phyloP scores from a whole-genome alignment of 2,113 vertebrate genomes.

The Casuarius casuarius region DNA sequence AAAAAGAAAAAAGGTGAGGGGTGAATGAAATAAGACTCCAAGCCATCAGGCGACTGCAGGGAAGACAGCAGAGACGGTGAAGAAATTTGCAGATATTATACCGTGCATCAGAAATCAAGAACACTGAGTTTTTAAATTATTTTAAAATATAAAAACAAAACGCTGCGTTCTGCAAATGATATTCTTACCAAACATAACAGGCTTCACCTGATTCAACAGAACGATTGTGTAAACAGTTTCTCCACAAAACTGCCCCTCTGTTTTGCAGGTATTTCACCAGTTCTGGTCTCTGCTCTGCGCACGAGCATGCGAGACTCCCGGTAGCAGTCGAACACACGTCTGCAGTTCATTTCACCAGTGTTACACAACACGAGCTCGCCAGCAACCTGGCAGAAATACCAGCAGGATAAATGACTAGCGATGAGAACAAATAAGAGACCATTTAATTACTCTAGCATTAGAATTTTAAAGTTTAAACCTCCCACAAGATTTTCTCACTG shows the following conservation, averaged over 20 bases:
- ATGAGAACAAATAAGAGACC: neutral
- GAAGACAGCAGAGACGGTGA: neutral
- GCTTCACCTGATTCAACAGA: neutral
- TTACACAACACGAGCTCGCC: constrained; percentile 24
- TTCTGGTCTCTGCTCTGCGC: neutral
- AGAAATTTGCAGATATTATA: neutral
- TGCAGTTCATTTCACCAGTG: neutral
- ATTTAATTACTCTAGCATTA: neutral
- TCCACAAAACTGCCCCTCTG: neutral
- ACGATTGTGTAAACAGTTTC: neutral
- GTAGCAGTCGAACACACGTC: neutral
- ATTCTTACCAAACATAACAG: neutral
- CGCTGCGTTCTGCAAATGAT: neutral
- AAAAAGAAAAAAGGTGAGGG: neutral
- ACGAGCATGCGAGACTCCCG: rapidly evolving
- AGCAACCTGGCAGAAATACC: constrained; percentile 10
- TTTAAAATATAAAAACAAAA: neutral
- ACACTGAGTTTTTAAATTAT: neutral
- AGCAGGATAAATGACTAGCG: constrained; percentile 16
- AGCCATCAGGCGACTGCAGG: neutral
- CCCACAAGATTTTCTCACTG: neutral
- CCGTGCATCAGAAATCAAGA: neutral
- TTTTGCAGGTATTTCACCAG: neutral
- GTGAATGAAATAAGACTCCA: neutral
- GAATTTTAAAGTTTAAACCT: neutral